Conservation (phyloP, 2,113 vertebrate species). For the Callionymus lyra region DNA sequence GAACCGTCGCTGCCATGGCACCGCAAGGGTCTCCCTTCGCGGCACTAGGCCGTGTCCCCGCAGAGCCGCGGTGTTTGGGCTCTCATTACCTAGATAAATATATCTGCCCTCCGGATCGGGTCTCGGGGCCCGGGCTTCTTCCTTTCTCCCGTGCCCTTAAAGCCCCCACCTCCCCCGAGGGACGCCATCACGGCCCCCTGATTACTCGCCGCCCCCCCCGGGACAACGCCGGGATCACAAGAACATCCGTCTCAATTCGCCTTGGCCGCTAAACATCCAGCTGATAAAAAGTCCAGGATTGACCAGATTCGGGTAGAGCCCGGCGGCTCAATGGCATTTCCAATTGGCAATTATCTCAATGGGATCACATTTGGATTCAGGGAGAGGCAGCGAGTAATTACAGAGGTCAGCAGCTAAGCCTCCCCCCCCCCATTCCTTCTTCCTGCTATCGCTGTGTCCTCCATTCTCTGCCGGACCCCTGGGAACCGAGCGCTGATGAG, state of each 20-base stretch:
- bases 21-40: conserved; percentile 51
- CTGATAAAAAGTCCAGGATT: conserved; percentile 20
- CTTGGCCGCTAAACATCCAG: conserved; percentile 46
- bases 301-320: conserved; percentile 22
- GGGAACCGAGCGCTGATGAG: conserved; percentile 59
- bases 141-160: conserved; percentile 17
- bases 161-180: too few species aligned
- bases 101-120: conserved; percentile 63
- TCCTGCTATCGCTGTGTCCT: conserved; percentile 21
- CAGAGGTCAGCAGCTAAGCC: conserved; percentile 55
- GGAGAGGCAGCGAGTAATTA: conserved; percentile 61
- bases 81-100: conserved; percentile 65
- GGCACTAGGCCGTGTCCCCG: conserved; percentile 63
- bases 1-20: conserved; percentile 71
- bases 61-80: conserved; percentile 64
- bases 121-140: conserved; percentile 31
- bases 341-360: conserved; percentile 65
- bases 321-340: conserved; percentile 45
- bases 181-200: conserved; percentile 63
- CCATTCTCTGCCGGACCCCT: conserved; percentile 29
- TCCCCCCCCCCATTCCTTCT: conserved; percentile 13
- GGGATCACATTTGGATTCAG: conserved; percentile 64
- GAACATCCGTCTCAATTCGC: conserved; percentile 62
- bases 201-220: conserved; percentile 60
- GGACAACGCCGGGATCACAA: conserved; percentile 53